phyloP scores from a whole-genome alignment of 2,888 invertebrate genomes.

The Rugalucina vietnamica region DNA sequence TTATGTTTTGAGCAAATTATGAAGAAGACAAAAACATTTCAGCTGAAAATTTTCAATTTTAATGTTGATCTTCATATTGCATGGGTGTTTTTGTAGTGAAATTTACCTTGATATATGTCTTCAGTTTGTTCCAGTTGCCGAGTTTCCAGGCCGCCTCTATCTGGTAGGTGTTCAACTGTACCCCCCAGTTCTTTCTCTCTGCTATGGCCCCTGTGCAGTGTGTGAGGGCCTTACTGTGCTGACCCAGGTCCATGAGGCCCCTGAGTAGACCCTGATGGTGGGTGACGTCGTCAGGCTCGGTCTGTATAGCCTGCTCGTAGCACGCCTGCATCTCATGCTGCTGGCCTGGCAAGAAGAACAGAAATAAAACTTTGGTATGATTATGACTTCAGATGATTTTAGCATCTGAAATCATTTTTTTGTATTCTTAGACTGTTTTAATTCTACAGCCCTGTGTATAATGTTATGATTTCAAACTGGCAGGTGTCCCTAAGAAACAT shows the following conservation, averaged over 20 bases:
- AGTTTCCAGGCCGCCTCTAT: conserved; percentile 96
- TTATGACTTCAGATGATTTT: no score
- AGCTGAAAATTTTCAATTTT: no score
- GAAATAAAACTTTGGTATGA: no score
- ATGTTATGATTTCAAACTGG: no score
- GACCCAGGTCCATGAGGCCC: conserved; percentile 93
- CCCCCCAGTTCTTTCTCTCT: conserved; percentile 77
- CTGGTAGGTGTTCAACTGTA: conserved; percentile 87
- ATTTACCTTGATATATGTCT: conserved; percentile 82
- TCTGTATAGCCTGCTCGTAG: conserved; percentile 92
- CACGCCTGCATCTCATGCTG: conserved; percentile 92
- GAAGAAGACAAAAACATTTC: no score
- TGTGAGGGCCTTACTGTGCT: conserved; percentile 92
- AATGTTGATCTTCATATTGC: no score
- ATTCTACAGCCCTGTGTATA: no score
- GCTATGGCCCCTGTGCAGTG: conserved; percentile 88
- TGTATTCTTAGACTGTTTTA: no score
- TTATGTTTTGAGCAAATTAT: no score
- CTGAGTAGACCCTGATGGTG: conserved; percentile 90
- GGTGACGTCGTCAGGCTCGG: conserved; percentile 81
- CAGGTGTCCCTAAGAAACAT: no score
- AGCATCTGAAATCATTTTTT: no score
- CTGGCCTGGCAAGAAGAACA: conserved; percentile 82
- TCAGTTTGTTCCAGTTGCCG: conserved; percentile 92
- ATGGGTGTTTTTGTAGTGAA: conserved; percentile 64